Evolutionary conservation across 35 echinoderm and acorn worm species (phyloP), one percentile per base, ranked within the genome.

Genomic region (Acanthaster planci): DNA sequence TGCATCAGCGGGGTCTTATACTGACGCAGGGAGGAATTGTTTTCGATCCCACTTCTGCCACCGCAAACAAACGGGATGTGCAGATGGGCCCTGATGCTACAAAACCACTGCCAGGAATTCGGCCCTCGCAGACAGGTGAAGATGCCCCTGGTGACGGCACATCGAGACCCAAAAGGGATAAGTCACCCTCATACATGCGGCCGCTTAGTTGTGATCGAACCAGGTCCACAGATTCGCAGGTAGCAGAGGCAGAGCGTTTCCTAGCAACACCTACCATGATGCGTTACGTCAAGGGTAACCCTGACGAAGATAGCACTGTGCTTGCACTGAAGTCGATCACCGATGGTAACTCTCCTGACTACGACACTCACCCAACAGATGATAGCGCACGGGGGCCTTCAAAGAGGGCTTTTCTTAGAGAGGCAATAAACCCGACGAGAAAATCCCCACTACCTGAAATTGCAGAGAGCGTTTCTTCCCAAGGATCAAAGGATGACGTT

Each of bases 161-260:
- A 38, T 26, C 27, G 38, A 78, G 39, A 56, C 47, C 39, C 22
- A 80, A 67, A 15, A 56, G 55, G 21, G 52, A 37, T 34, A 82
- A 60, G 29, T 88, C 76, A 8, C 93, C 93, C 2, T 82, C 84
- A 35, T 97, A 97, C 30, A 97, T 97, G 94, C 64, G 87, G 31
- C 90, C 94, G 67, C 27, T 89, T 7, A 97, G 86, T 14, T 92
- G 94, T 21, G 81, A 89, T 78, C 77, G 88, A 51, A 88, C 82
- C 16, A 78, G 76, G 55, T 92, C 82, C 4, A 86, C 87, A 30
- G 87, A 97, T 44, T 84, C 90, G 14, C 79, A 58, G 27, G 87
- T 97, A 5, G 86, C 90, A 53, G 90, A 97, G 40, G 84, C 82
- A 26, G 90, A 97, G 40, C 23, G 67, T 72, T 93, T 93, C 80